Evolutionary conservation across 1,140 invertebrate genomes (phyloP), one percentile per base, ranked within the genome.

Genomic region (Cydia strobilella): DNA sequence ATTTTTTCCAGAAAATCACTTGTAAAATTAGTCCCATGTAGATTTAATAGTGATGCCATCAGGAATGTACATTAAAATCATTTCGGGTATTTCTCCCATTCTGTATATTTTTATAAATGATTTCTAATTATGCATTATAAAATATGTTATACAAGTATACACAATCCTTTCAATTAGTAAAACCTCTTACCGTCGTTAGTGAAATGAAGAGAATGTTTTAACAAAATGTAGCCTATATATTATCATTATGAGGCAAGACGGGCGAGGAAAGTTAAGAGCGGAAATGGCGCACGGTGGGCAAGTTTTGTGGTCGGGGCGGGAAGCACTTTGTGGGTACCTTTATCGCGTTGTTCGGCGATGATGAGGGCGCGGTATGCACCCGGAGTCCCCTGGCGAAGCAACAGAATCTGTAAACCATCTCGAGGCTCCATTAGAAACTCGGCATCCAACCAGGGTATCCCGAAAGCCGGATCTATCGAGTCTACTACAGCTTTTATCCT

Each of bases 221-320:
- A 79, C 84, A 82, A 81, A 85, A 91, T 82, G 82, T 82, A 81
- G 82, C 78, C 85, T 83, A 84, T 90, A 89, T 90, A 87, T 90
- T 90, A 84, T 87, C 84, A 88, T 90, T 91, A 85, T 80, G 84
- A 88, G 80, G 82, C 81, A 86, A 88, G 88, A 86, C 83, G 84
- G 84, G 72, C 77, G 75, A 74, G 76, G 82, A 86, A 91, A 89
- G 86, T 91, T 89, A 89, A 81, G 85, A 78, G 81, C 86, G 89
- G 88, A 91, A 91, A 90, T 89, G 89, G 83, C 80, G 80, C 79
- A 72, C 74, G 66, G 74, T 51, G 63, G 51, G 76, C 62, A 59
- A 71, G 74, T 65, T 51, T 54, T 10, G 72, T 72, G 75, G 72
- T n/a, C 51, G 65, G 75, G 75, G 75, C 74, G 77, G 80, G 78